Base-by-base conservation (phyloP, 2,797 vertebrate genomes). In the Chrysolophus pictus region DNA sequence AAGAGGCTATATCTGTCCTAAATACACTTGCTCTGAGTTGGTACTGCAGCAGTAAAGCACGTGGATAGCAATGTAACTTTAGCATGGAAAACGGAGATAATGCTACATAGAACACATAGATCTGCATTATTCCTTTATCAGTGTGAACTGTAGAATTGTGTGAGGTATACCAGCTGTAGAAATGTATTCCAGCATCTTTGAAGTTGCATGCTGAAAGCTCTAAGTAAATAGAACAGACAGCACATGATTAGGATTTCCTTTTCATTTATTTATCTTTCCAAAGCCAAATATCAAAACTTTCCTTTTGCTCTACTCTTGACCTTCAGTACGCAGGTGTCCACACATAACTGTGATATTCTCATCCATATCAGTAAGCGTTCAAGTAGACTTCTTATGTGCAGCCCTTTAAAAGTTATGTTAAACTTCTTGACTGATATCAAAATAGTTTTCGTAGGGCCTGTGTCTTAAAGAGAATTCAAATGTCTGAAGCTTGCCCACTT, bases 201-300 rank as follows among this genome's bases (percentile, higher is more conserved):
- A 63, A 37, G 17, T 24, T 24, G 31, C 44, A 56, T 37, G 51
- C 33, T 42, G 51, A 37, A 53, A 56, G 21, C 10, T 18, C 11
- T 39, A 89, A 51, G 21, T 59, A 90, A 87, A 72, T 41, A 83
- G 53, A 80, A 23, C 10, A 84, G 44, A 42, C 29, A 67, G 37
- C 1, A 3, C 18, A 23, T 1, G 1, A 16, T 84, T 76, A 82
- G 80, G 14, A 35, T 53, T 74, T 69, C 23, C 17, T 60, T 80
- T 87, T 6, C 33, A 58, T 85, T 84, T 91, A 18, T 84, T 84
- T 77, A 2, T 77, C 90, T 71, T 80, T 46, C 44, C 79, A 53
- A 62, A 60, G 46, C 35, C 6, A 47, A n/a, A 11, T 51, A 39
- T 11, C 9, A 56, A 70, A 71, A 64, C 58, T 74, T 81, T 13